phyloP scores from a whole-genome alignment of 2,113 vertebrate genomes.

The Chloebia gouldiae region DNA sequence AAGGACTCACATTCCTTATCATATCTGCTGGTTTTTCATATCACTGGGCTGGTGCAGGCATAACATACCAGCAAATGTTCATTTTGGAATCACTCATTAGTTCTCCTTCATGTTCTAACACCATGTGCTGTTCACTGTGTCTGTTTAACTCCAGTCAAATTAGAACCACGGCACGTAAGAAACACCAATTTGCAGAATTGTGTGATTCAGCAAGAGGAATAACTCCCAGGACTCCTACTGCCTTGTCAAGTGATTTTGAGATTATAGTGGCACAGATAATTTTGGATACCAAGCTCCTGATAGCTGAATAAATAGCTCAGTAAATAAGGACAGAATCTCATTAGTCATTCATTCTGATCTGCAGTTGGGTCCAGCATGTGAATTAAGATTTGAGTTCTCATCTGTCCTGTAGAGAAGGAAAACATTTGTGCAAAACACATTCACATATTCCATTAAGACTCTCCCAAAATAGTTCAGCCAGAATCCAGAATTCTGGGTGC shows the following conservation, averaged over 20 bases:
- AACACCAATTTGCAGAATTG: neutral
- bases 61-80: neutral
- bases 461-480: neutral
- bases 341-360: neutral
- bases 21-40: neutral
- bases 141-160: neutral
- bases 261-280: neutral
- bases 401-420: neutral
- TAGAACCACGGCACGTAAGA: neutral
- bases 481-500: neutral
- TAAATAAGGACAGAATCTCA: slow-evolving; percentile 20
- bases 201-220: neutral
- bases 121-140: neutral
- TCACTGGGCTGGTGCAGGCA: neutral
- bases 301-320: neutral
- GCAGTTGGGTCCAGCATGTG: neutral
- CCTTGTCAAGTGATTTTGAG: neutral
- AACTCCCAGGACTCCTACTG: neutral
- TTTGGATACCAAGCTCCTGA: neutral
- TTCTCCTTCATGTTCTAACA: neutral
- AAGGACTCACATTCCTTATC: neutral
- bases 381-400: neutral
- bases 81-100: neutral
- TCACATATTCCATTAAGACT: neutral
- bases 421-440: neutral